Evolutionary conservation across 1,140 invertebrate genomes (phyloP), one percentile per base, ranked within the genome.

Genomic region (Agrypnia vestita): DNA sequence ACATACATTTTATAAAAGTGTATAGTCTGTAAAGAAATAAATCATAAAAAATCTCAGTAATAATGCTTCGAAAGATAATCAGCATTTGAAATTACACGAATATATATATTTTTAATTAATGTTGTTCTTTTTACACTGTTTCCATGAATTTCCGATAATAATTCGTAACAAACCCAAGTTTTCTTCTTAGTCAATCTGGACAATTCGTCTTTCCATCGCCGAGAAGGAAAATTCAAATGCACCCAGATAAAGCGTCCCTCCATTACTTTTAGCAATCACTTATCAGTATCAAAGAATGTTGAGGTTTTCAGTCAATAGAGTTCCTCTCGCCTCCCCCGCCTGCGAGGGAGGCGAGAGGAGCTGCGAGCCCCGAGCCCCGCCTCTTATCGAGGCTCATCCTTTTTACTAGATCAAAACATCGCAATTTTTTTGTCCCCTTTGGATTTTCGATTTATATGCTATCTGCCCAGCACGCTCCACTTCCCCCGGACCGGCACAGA

Each of bases 401-500:
- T 79, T 79, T 79, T 73, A 64, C 77, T 53, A 73, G 77, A 79
- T 79, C 77, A 74, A 79, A 79, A 79, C 80, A 62, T 78, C 56
- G 76, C 67, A 67, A 47, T 67, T 61, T 51, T 76, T 81, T 81
- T 81, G 80, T 81, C 76, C 75, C 53, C 21, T 55, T 75, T 25
- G 76, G 81, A 82, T 82, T 82, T 82, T 82, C 81, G 81, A 82
- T 82, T 82, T 82, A 82, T 82, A 82, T 82, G 81, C 81, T 76
- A 77, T 78, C 79, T 77, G 35, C 35, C 46, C 25, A 35, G 49
- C 78, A 80, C 78, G 78, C 25, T 80, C 21, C 71, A 61, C 49
- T 72, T 75, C 71, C 43, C 44, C 21, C 53, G 19, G 25, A 4
- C 25, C 51, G 62, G 43, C 61, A 43, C 25, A 15, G 12, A 59